Conservation (phyloP, 23 tunicate genomes). For the Trididemnum nubilum region DNA sequence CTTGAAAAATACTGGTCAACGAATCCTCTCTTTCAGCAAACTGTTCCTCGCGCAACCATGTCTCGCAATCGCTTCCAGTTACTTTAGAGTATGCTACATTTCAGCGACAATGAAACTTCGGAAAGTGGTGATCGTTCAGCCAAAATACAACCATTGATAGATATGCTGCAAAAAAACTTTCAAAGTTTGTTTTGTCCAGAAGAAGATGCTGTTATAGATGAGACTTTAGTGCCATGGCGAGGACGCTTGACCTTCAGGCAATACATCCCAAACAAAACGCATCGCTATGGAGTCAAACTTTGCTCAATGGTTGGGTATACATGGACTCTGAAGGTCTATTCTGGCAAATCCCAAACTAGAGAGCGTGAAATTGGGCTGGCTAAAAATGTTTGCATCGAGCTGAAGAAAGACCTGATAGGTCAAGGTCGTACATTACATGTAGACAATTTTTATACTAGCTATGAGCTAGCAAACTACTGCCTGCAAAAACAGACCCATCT, state of each 20-base stretch:
- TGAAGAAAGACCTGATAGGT: conserved; percentile 16
- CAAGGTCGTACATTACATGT: conserved; percentile 36
- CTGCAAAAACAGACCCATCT: conserved; percentile 30
- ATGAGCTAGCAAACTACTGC: conserved; percentile 18
- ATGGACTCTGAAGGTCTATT: conserved; percentile 16
- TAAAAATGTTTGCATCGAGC: conserved; percentile 28
- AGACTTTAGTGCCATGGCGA: conserved; percentile 43
- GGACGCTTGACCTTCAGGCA: conserved; percentile 34
- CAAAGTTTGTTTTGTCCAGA: conserved; percentile 27
- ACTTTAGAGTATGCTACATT: conserved; percentile 20
- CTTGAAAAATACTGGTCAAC: conserved; percentile 39
- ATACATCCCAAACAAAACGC: conserved; percentile 34
- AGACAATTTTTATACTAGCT: conserved; percentile 39
- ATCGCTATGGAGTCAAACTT: conserved; percentile 34
- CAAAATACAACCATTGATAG: conserved; percentile 32
- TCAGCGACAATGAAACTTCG: conserved; percentile 20
- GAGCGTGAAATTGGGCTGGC: conserved; percentile 38
- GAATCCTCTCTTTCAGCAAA: background rate
- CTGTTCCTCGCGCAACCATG: conserved; percentile 16
- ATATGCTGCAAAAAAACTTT: conserved; percentile 30
- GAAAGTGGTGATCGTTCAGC: conserved; percentile 8
- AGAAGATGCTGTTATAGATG: conserved; percentile 35
- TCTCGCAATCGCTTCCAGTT: conserved; percentile 34
- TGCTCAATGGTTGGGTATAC: conserved; percentile 25
- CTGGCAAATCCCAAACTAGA: conserved; percentile 32